These are phyloP conservation scores for Meloidogyne chitwoodi DNA, from an alignment of 1,140 invertebrate genomes.

Conservation along the genomic window DNA sequence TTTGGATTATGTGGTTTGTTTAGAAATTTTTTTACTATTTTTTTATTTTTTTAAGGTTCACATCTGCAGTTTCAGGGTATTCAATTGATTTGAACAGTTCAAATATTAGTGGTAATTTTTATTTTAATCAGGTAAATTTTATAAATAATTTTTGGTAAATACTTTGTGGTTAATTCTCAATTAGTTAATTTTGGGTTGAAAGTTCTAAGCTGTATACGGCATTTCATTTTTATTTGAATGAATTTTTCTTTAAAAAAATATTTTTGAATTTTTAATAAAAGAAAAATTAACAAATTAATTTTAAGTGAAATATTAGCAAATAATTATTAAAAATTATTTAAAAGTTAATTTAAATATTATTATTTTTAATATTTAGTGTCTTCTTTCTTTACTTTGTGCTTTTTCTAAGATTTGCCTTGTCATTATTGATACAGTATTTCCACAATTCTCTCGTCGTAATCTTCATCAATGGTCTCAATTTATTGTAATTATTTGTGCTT, in stretches of 20 bases:
- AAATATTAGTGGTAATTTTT: slow-evolving; percentile 52
- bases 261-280: too few relatives aligned
- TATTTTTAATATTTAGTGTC: background rate
- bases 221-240: too few relatives aligned
- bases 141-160: too few relatives aligned
- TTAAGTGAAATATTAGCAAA: too few relatives aligned
- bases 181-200: too few relatives aligned
- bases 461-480: slow-evolving; percentile 52
- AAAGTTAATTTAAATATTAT: background rate
- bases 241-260: too few relatives aligned
- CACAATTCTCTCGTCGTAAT: slow-evolving; percentile 46
- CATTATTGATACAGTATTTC: slow-evolving; percentile 34
- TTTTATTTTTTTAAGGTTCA: slow-evolving; percentile 26
- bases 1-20: slow-evolving; percentile 41
- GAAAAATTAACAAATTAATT: too few relatives aligned
- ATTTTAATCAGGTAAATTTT: slow-evolving; percentile 46
- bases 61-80: slow-evolving; percentile 54
- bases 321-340: too few relatives aligned
- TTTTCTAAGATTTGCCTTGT: slow-evolving; percentile 54
- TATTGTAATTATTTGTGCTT: slow-evolving; percentile 54
- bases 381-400: slow-evolving; percentile 56
- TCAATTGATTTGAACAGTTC: slow-evolving; percentile 57
- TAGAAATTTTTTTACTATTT: background rate
- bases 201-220: too few relatives aligned
- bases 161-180: too few relatives aligned